Base-by-base conservation (phyloP, 2,797 vertebrate genomes). In the Brachyrhaphis roseni region DNA sequence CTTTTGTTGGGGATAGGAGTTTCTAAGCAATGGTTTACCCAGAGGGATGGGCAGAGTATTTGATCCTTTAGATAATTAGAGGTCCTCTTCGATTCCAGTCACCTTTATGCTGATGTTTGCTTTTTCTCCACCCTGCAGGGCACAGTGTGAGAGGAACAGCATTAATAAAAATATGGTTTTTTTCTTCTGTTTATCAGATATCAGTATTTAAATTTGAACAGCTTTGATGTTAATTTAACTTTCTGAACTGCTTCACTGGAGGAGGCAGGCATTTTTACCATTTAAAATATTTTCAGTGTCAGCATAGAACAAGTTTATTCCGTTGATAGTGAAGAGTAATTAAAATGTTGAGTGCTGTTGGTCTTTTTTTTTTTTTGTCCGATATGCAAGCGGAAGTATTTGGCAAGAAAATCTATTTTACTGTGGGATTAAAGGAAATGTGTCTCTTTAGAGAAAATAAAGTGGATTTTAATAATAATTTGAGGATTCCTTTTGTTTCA, bases 11-110 rank as follows among this genome's bases (percentile, higher is more conserved):
- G 81, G 80, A 86, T 59, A 79, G 23, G 49, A 51, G 71, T 70
- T 89, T 78, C 82, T 34, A 23, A 79, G 78, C 86, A 84, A 81
- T 53, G 71, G 86, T 90, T 87, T 90, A 88, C 78, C 84, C 86
- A 77, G 75, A 82, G 89, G 88, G 76, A 91, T 31, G 75, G 23
- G 70, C 76, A 79, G 86, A 76, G 82, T 88, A 36, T 91, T 92
- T 91, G 80, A 91, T 89, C 87, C 87, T 82, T 75, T 71, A 80
- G 85, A 86, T 81, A 85, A 87, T 84, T 91, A 85, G 72, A 89
- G 80, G 86, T 80, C 64, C 41, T 78, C 78, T 84, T 89, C 26
- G 23, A 87, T 90, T 83, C 57, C 41, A 86, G 53, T 79, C 39
- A n/a, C 75, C 78, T 82, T 78, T 28, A 28, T 62, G 77, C 41